These are phyloP conservation scores for Bradypodion pumilum DNA, from an alignment of 2,797 vertebrate genomes.

Conservation along the genomic window DNA sequence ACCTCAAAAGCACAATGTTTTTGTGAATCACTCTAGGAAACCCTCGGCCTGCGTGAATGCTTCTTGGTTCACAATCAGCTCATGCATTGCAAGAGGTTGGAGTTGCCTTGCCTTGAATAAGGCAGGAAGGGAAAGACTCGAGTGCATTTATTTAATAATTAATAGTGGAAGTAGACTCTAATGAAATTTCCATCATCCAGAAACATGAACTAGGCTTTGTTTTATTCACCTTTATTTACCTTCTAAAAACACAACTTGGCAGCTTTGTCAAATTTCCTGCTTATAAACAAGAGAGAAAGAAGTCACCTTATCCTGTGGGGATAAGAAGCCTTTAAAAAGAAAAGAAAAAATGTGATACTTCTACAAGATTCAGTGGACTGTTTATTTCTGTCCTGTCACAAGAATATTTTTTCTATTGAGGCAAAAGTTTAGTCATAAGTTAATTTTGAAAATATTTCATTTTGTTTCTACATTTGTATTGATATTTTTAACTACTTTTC, in stretches of 20 bases:
- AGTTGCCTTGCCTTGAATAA: slow-evolving; percentile 57
- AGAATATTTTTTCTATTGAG: background rate
- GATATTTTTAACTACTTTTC: background rate
- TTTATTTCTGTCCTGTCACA: background rate
- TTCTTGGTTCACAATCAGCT: slow-evolving; percentile 64
- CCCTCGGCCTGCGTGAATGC: slow-evolving; percentile 35
- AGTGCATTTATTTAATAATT: slow-evolving; percentile 90
- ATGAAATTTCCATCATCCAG: slow-evolving; percentile 93
- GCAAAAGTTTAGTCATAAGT: background rate
- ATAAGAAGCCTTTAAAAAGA: background rate
- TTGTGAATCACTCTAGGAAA: slow-evolving; percentile 58
- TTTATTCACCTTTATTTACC: slow-evolving; percentile 63
- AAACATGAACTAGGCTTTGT: slow-evolving; percentile 80
- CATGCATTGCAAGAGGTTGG: slow-evolving; percentile 62
- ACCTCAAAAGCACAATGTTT: slow-evolving; percentile 64
- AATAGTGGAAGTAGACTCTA: slow-evolving; percentile 90
- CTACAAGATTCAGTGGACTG: background rate
- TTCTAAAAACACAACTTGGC: slow-evolving; percentile 55
- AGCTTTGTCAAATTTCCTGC: slow-evolving; percentile 57
- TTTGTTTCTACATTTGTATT: background rate
- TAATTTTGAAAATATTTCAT: background rate
- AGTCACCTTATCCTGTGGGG: slow-evolving; percentile 12
- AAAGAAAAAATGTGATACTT: background rate
- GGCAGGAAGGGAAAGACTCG: slow-evolving; percentile 66
- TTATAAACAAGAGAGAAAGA: slow-evolving; percentile 27